These are phyloP conservation scores for Chloroclystis v-ata DNA, from an alignment of 2,888 invertebrate species.

Conservation along the genomic window DNA sequence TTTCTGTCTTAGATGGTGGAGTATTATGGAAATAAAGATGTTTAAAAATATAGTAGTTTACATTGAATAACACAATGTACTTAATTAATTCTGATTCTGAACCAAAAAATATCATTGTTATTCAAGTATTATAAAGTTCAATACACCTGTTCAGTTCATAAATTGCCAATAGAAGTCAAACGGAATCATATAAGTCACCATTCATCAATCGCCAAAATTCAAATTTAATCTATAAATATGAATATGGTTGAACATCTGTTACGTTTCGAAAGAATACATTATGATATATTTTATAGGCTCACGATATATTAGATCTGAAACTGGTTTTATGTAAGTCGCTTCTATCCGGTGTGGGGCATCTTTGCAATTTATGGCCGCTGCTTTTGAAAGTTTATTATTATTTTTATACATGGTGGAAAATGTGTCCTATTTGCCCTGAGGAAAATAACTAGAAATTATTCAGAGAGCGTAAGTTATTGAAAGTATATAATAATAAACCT, in stretches of 20 bases:
- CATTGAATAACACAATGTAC: too few relatives aligned
- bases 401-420: too few relatives aligned
- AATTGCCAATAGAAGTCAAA: background rate
- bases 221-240: conserved; percentile 45
- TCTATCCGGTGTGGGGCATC: conserved; percentile 56
- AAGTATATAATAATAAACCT: too few relatives aligned
- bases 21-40: too few relatives aligned
- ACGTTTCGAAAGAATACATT: conserved; percentile 33
- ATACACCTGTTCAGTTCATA: background rate
- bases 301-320: conserved; percentile 35
- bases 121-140: background rate
- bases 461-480: too few relatives aligned
- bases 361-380: conserved; percentile 56
- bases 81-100: too few relatives aligned
- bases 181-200: background rate
- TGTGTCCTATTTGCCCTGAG: too few relatives aligned
- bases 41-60: too few relatives aligned
- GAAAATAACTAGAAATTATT: too few relatives aligned
- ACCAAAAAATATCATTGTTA: too few relatives aligned
- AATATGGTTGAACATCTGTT: conserved; percentile 51
- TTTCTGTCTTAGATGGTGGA: too few relatives aligned
- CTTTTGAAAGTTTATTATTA: conserved; percentile 50
- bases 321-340: conserved; percentile 62
- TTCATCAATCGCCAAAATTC: conserved; percentile 5
- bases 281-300: conserved; percentile 26